Conservation (phyloP, 2,113 vertebrate genomes). For the Entomyzon cyanotis region DNA sequence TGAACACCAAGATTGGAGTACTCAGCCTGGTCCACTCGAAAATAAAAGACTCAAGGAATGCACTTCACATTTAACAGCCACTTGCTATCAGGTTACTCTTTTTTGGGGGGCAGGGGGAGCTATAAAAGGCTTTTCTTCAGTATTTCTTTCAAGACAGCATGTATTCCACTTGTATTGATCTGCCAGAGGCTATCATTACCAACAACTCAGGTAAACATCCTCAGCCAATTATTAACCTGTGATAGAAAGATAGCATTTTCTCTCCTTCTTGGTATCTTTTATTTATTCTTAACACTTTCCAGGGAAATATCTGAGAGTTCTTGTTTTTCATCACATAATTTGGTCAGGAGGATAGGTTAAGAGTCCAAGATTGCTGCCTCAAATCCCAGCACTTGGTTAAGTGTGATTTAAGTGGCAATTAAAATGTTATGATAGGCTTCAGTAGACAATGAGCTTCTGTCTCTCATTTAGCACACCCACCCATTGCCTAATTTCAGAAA, state of each 20-base stretch:
- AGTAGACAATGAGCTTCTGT: neutral
- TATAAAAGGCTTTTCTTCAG: neutral
- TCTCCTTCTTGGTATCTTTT: conserved; percentile 3
- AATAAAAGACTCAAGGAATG: neutral
- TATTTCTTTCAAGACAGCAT: conserved; percentile 33
- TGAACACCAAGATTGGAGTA: neutral
- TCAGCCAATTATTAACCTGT: conserved; percentile 45
- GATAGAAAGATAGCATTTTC: conserved; percentile 31
- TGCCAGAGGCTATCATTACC: conserved; percentile 52
- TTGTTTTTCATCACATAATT: conserved; percentile 40
- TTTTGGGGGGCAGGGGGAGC: neutral
- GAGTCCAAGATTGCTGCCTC: conserved; percentile 26
- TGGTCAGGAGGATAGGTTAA: conserved; percentile 40
- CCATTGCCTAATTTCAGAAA: conserved; percentile 2
- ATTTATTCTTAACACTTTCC: conserved; percentile 50
- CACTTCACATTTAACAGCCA: neutral
- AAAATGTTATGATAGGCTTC: conserved; percentile 10
- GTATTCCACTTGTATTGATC: conserved; percentile 49
- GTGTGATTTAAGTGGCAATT: conserved; percentile 59
- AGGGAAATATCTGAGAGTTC: conserved; percentile 47
- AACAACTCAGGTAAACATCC: conserved; percentile 39
- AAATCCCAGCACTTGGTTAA: conserved; percentile 49
- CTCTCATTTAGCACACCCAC: neutral
- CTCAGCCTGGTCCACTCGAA: neutral
- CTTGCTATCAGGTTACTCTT: neutral